A percentile compares a stretch with the other conserved stretches of the same genome.
These are phyloP conservation scores for Mycteria americana DNA, from an alignment of 2,797 vertebrate genomes.

Conservation along the genomic window DNA sequence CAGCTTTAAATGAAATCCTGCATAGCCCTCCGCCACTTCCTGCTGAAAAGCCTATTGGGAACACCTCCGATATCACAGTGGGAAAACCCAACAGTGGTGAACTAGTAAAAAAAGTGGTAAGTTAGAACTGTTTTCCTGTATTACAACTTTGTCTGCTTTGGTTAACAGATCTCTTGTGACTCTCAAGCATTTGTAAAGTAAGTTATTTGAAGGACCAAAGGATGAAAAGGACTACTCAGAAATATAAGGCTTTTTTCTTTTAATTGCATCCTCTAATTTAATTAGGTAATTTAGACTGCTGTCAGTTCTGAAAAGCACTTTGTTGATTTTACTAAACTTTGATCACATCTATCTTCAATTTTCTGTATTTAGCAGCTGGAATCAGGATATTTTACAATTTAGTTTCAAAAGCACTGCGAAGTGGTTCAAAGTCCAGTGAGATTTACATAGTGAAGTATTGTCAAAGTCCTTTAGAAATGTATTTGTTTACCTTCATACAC, in stretches of 20 bases:
- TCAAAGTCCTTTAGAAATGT: neutral
- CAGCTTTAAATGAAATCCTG: conserved; percentile 75
- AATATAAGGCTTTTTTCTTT: conserved; percentile 11
- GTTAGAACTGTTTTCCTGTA: conserved; percentile 18
- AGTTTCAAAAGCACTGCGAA: neutral
- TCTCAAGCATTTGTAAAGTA: neutral
- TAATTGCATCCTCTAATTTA: neutral
- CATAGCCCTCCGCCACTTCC: conserved; percentile 85
- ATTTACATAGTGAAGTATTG: neutral
- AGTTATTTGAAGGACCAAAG: neutral
- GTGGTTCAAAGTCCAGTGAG: neutral
- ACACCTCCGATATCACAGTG: conserved; percentile 44
- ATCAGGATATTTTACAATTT: neutral
- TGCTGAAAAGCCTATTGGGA: conserved; percentile 84
- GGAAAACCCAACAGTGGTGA: conserved; percentile 60
- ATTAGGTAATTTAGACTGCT: neutral
- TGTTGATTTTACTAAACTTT: conserved; percentile 11
- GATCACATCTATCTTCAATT: conserved; percentile 9
- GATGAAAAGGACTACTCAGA: neutral
- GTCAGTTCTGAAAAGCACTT: neutral
- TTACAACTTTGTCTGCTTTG: neutral
- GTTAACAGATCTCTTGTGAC: neutral
- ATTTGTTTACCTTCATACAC: neutral
- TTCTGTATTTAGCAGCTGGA: neutral
- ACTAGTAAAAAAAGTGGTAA: conserved; percentile 68